phyloP scores from a whole-genome alignment of 2,797 vertebrate genomes.

The Myiotriccus ornatus region DNA sequence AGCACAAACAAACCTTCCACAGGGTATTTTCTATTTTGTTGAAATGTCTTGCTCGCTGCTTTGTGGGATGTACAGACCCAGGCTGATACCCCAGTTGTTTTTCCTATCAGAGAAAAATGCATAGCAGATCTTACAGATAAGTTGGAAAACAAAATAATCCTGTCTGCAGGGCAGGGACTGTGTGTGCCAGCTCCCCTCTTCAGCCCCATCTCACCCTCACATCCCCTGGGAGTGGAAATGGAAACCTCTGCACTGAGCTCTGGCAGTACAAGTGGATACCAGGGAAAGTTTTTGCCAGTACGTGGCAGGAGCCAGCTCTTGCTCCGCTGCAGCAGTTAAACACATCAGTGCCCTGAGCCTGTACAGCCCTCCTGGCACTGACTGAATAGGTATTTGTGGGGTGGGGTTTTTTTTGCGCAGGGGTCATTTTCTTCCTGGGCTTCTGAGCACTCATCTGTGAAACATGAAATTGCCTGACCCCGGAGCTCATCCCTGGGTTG shows the following conservation, averaged over 20 bases:
- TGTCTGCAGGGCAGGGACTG: neutral
- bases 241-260: slow-evolving; percentile 33
- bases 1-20: neutral
- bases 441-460: neutral
- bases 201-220: neutral
- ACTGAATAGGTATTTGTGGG: neutral
- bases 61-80: neutral
- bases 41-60: neutral
- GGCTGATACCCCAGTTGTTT: neutral
- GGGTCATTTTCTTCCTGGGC: neutral
- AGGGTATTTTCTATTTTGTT: neutral
- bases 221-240: neutral
- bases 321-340: slow-evolving; percentile 7
- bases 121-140: neutral
- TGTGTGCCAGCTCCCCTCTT: neutral
- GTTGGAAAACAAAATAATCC: slow-evolving; percentile 7
- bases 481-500: neutral
- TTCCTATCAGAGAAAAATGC: neutral
- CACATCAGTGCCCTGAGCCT: neutral
- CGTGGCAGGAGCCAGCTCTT: neutral
- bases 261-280: slow-evolving; percentile 24
- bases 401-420: rapidly evolving
- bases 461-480: neutral
- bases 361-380: neutral
- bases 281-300: neutral